Conservation (phyloP, 1,140 invertebrate genomes). For the Ceratina japonica region DNA sequence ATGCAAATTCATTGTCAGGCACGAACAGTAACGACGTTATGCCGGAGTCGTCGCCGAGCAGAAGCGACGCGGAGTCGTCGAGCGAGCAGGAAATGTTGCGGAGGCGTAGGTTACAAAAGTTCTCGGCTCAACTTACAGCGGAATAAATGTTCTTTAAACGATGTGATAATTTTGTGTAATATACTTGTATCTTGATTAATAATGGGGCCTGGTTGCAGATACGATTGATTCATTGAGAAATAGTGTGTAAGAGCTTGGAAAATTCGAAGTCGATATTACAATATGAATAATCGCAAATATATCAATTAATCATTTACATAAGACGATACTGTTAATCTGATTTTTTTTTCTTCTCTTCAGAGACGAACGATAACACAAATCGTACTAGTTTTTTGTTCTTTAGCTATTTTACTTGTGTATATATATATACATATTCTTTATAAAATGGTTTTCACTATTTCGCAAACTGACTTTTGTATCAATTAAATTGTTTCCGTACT, state of each 20-base stretch:
- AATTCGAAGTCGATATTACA: constrained; percentile 56
- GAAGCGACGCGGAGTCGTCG: constrained; percentile 55
- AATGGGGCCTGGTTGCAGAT: constrained; percentile 49
- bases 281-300: constrained; percentile 42
- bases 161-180: constrained; percentile 61
- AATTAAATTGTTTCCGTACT: constrained; percentile 49
- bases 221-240: constrained; percentile 32
- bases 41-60: constrained; percentile 57
- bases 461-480: constrained; percentile 34
- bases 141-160: constrained; percentile 54
- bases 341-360: constrained; percentile 27
- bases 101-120: constrained; percentile 86
- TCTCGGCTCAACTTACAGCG: constrained; percentile 66
- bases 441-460: background rate
- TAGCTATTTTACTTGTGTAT: background rate
- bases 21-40: constrained; percentile 54
- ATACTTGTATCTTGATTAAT: constrained; percentile 58
- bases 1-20: constrained; percentile 26
- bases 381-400: background rate
- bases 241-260: constrained; percentile 43
- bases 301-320: constrained; percentile 44
- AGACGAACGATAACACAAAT: too few relatives aligned
- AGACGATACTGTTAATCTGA: constrained; percentile 21
- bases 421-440: background rate
- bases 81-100: constrained; percentile 81